Conservation (phyloP, 2,113 vertebrate genomes). For the Corydoras maculifer region DNA sequence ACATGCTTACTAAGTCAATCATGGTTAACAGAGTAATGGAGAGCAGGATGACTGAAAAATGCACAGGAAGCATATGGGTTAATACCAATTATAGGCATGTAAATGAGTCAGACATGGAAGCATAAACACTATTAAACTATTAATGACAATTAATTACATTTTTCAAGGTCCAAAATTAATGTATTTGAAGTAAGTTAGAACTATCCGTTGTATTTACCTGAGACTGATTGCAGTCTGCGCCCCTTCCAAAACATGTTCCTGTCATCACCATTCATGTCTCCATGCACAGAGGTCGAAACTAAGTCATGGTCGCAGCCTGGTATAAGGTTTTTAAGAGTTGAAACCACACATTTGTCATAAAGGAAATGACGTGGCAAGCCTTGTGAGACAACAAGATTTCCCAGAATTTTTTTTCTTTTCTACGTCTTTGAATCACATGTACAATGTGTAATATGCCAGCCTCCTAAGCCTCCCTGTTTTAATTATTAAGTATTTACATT, state of each 20-base stretch:
- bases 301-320: slow-evolving; percentile 60
- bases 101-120: no score
- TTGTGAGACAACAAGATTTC: slow-evolving; percentile 67
- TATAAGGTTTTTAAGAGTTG: slow-evolving; percentile 59
- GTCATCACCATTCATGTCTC: slow-evolving; percentile 66
- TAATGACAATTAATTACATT: no score
- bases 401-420: slow-evolving; percentile 61
- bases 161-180: not conserved
- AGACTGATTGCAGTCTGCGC: slow-evolving; percentile 48
- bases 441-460: slow-evolving; percentile 36
- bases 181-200: slow-evolving; percentile 4
- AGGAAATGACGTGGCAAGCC: slow-evolving; percentile 64
- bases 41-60: slow-evolving; percentile 44
- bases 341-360: slow-evolving; percentile 65
- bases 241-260: slow-evolving; percentile 58
- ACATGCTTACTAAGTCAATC: slow-evolving; percentile 46
- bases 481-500: not conserved
- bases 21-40: slow-evolving; percentile 55
- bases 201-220: slow-evolving; percentile 58
- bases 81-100: not conserved
- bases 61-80: not conserved
- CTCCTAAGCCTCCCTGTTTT: slow-evolving; percentile 21
- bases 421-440: slow-evolving; percentile 31
- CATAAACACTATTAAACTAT: no score
- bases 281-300: slow-evolving; percentile 53